phyloP scores from a whole-genome alignment of 2,888 invertebrate genomes.

The Drosophila setosimentum region DNA sequence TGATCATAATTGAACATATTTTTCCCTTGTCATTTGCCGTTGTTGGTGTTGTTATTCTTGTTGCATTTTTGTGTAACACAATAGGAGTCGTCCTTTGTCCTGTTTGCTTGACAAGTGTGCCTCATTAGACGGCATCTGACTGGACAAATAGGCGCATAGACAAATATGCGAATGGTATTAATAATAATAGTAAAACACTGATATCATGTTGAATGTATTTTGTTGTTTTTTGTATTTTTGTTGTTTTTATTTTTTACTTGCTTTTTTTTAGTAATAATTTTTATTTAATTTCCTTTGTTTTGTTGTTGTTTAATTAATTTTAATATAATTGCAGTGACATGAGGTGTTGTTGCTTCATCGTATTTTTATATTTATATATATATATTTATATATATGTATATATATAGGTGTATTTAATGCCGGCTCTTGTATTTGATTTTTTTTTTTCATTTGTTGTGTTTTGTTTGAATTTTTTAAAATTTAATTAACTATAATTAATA shows the following conservation, averaged over 20 bases:
- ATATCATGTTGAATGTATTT: conserved; percentile 58
- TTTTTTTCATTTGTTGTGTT: conserved; percentile 42
- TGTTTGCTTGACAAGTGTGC: conserved; percentile 7
- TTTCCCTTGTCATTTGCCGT: conserved; percentile 3
- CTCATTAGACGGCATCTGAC: conserved; percentile 22
- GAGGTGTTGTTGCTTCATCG: conserved; percentile 81
- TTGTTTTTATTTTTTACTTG: conserved; percentile 29
- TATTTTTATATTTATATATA: conserved; percentile 62
- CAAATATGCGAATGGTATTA: conserved; percentile 7
- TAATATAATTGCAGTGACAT: conserved; percentile 83
- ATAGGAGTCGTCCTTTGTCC: conserved; percentile 20
- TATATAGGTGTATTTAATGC: conserved; percentile 42
- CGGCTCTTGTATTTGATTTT: conserved; percentile 25
- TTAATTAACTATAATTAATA: conserved; percentile 85
- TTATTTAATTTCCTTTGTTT: conserved; percentile 76
- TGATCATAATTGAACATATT: conserved; percentile 56
- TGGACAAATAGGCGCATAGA: conserved; percentile 1
- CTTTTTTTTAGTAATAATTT: conserved; percentile 77
- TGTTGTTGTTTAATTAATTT: conserved; percentile 81
- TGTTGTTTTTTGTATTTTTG: conserved; percentile 47
- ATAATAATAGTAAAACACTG: conserved; percentile 42
- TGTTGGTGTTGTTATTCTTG: conserved; percentile 6
- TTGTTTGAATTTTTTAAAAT: conserved; percentile 63
- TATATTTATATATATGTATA: conserved; percentile 49
- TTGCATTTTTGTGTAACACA: conserved; percentile 14